Evolutionary conservation across 1,140 invertebrate species (phyloP).

Genomic region (Gerris buenoi): DNA sequence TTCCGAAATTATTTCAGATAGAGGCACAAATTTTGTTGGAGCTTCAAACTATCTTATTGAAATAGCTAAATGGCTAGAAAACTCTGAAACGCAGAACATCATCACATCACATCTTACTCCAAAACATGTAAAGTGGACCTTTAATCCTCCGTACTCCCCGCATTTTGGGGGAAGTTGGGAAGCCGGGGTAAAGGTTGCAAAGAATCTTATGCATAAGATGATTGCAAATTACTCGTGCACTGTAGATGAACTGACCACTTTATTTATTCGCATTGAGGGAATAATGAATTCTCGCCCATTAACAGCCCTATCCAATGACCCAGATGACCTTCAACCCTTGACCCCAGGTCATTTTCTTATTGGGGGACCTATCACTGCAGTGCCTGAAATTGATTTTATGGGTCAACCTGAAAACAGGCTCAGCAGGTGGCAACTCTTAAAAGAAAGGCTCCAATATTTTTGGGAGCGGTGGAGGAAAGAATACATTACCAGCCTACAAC

Average conservation of each 20-base stretch:
- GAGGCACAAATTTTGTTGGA: background rate
- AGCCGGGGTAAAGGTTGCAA: background rate
- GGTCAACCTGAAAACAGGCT: background rate
- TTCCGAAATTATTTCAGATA: background rate
- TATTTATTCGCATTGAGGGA: background rate
- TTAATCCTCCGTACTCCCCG: background rate
- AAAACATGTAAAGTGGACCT: background rate
- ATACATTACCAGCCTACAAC: constrained; percentile 24
- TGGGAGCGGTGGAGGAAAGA: constrained; percentile 27
- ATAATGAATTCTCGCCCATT: background rate
- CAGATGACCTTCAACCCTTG: background rate
- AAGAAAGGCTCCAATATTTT: constrained; percentile 17
- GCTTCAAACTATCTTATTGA: background rate
- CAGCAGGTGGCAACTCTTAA: background rate
- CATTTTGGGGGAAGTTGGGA: background rate
- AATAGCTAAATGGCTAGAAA: background rate
- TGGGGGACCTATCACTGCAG: background rate
- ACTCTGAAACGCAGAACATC: background rate
- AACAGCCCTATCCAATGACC: background rate
- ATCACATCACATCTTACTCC: background rate
- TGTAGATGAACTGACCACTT: background rate
- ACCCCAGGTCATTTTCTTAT: background rate
- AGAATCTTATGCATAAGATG: background rate
- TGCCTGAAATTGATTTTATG: background rate
- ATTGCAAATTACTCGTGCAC: background rate